These are phyloP conservation scores for Sweltsa coloradensis DNA, from an alignment of 1,140 invertebrate species.

Conservation along the genomic window DNA sequence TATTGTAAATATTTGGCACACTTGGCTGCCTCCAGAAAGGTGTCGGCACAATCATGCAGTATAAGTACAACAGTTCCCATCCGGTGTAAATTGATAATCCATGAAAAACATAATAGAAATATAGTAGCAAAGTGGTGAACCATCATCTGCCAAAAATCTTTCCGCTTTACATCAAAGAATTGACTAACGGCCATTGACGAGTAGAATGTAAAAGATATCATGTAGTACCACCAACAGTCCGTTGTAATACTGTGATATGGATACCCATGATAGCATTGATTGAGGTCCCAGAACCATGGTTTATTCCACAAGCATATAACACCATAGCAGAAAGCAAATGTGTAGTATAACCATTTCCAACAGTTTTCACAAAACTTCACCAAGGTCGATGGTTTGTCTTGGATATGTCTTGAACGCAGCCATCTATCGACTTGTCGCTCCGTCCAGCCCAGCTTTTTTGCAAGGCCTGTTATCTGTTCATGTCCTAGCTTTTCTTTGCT, in stretches of 20 bases:
- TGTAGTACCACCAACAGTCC: slow-evolving; percentile 27
- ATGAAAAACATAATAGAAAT: slow-evolving; percentile 77
- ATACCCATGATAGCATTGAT: slow-evolving; percentile 77
- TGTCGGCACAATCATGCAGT: slow-evolving; percentile 90
- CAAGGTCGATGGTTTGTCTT: slow-evolving; percentile 76
- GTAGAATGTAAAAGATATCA: slow-evolving; percentile 62
- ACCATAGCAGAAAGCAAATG: slow-evolving; percentile 72
- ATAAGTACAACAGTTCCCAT: slow-evolving; percentile 85
- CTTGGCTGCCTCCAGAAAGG: slow-evolving; percentile 86
- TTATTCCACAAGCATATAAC: slow-evolving; percentile 80
- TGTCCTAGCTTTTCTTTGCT: slow-evolving; percentile 6
- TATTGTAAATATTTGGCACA: slow-evolving; percentile 83
- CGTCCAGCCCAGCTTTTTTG: slow-evolving; percentile 75
- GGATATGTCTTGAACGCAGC: slow-evolving; percentile 65
- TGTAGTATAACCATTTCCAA: slow-evolving; percentile 83
- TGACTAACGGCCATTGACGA: slow-evolving; percentile 89
- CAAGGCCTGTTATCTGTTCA: slow-evolving; percentile 30
- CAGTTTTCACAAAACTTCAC: slow-evolving; percentile 84
- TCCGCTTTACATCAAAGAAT: slow-evolving; percentile 83
- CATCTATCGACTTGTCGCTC: slow-evolving; percentile 83
- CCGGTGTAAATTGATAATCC: slow-evolving; percentile 85
- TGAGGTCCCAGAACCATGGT: slow-evolving; percentile 88
- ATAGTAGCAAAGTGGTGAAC: slow-evolving; percentile 92
- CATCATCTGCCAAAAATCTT: slow-evolving; percentile 99
- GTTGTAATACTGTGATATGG: slow-evolving; percentile 26